A percentile compares a stretch with the other conserved stretches of the same genome.
These are phyloP conservation scores for Erebia aethiops DNA, from an alignment of 2,888 invertebrate species.

Conservation along the genomic window DNA sequence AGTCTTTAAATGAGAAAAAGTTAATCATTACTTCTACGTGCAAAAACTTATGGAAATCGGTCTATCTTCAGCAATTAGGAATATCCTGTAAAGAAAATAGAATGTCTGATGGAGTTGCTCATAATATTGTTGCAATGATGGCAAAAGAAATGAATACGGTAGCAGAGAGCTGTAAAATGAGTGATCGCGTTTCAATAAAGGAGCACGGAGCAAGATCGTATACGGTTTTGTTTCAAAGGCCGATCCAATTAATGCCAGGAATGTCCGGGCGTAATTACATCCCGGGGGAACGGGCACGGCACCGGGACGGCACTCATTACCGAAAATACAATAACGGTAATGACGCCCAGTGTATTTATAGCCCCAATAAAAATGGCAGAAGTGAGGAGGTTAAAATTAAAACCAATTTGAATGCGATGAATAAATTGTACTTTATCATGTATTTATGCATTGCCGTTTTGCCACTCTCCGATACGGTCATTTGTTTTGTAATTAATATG, in stretches of 20 bases:
- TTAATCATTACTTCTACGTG: no score
- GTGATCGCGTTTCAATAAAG: slow-evolving; percentile 50
- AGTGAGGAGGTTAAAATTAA: slow-evolving; percentile 36
- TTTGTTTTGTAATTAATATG: slow-evolving; percentile 19
- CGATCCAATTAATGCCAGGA: slow-evolving; percentile 63
- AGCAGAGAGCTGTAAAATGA: slow-evolving; percentile 37
- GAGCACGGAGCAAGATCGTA: slow-evolving; percentile 35
- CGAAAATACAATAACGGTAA: slow-evolving; percentile 41
- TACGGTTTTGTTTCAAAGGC: slow-evolving; percentile 49
- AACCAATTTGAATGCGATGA: slow-evolving; percentile 39
- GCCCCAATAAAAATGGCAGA: slow-evolving; percentile 38
- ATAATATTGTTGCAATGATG: not conserved
- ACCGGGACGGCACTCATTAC: slow-evolving; percentile 44
- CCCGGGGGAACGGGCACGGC: slow-evolving; percentile 46
- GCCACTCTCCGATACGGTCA: slow-evolving; percentile 12
- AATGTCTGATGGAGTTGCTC: not conserved
- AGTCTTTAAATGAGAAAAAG: no score
- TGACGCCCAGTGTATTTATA: slow-evolving; percentile 40
- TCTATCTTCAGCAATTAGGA: no score
- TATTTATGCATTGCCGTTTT: slow-evolving; percentile 36
- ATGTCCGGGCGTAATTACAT: slow-evolving; percentile 61
- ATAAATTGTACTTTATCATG: slow-evolving; percentile 35
- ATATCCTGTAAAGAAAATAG: no score
- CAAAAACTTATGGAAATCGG: no score
- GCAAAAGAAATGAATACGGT: not conserved